phyloP scores from a whole-genome alignment of 2,888 invertebrate species.

The Argynnis bischoffii region DNA sequence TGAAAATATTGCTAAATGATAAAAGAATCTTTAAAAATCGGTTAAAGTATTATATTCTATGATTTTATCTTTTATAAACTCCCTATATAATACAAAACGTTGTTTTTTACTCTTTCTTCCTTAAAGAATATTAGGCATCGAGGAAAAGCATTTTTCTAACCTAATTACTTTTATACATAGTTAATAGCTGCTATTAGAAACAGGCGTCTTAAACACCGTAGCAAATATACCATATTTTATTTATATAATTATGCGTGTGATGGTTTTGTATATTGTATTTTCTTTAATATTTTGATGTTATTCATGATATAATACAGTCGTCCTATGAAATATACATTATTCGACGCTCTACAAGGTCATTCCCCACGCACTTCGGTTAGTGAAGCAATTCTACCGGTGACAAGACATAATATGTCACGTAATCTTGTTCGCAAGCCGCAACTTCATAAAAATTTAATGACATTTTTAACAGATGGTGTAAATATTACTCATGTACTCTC shows the following conservation, averaged over 20 bases:
- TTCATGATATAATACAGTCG: slow-evolving; percentile 4
- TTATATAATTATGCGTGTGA: not conserved
- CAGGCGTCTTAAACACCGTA: too few species aligned
- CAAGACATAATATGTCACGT: slow-evolving; percentile 20
- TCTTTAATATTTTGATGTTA: not conserved
- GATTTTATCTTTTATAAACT: too few species aligned
- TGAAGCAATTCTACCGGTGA: slow-evolving; percentile 21
- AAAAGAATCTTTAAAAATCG: too few species aligned
- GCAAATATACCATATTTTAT: too few species aligned
- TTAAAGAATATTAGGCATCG: too few species aligned
- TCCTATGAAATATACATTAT: not conserved
- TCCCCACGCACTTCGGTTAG: slow-evolving; percentile 13
- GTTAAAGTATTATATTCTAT: too few species aligned
- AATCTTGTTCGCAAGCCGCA: slow-evolving; percentile 4
- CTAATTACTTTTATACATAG: too few species aligned
- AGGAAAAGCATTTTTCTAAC: too few species aligned
- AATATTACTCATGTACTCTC: not conserved
- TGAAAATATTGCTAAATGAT: too few species aligned
- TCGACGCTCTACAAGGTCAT: slow-evolving; percentile 10
- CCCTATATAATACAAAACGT: too few species aligned
- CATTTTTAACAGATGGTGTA: not conserved
- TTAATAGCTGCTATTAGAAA: too few species aligned
- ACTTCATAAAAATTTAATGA: not conserved
- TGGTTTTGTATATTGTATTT: not conserved
- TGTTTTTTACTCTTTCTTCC: too few species aligned